Evolutionary conservation across 2,797 vertebrate species (phyloP), one percentile per base, ranked within the genome.

Genomic region (Rhodeus uyekii): DNA sequence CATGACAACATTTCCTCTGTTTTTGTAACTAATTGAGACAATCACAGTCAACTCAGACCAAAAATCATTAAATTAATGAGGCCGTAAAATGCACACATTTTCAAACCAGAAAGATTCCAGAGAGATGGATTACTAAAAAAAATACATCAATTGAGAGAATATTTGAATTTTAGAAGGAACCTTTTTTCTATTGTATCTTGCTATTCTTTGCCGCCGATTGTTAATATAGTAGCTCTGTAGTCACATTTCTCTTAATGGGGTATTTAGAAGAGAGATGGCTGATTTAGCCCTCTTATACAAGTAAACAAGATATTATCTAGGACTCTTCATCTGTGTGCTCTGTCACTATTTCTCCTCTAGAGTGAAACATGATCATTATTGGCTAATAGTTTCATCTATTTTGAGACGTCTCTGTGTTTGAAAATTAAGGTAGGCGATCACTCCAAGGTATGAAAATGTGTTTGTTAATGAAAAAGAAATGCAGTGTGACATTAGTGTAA

Each of bases 381-480:
- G 32, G 61, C 44, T 76, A 46, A 63, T 63, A 50, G 32, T 63
- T 73, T 53, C n/a, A 38, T 72, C 16, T 10, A 46, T 29, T 48
- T 13, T 24, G 39, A 48, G 22, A 50, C 7, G 14, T 24, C 14
- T 34, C 39, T 27, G 4, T 46, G 53, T 27, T 48, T 8, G n/a
- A 27, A 73, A 63, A 73, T 64, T 10, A 65, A 44, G 38, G 8
- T 76, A 60, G 38, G 4, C 16, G 73, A 76, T 76, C 53, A 76
- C 53, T 76, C 16, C 24, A 42, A 44, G 24, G 27, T 24, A 38
- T 27, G 22, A 4, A 78, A 78, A 27, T 65, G 8, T 64, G 29
- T 50, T 5, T 9, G 12, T 36, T 63, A 63, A 65, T 65, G 34
- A 53, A 74, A 81, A 65, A n/a, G 24, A 53, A 81, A 81, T 65